Base-by-base conservation (phyloP, 2,797 vertebrate genomes). In the Sciurus vulgaris region DNA sequence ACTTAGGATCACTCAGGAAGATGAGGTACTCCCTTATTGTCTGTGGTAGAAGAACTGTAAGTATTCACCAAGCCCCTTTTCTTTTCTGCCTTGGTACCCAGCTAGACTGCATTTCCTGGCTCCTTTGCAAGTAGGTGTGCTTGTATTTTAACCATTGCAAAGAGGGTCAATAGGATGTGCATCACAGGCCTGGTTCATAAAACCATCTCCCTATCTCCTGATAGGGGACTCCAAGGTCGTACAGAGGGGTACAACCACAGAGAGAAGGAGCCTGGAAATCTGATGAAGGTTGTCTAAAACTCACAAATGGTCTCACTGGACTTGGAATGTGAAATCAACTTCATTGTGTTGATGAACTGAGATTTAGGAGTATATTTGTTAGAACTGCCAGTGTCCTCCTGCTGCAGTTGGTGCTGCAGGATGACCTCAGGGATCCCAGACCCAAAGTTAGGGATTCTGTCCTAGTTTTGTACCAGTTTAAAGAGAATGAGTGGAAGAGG, bases 361-460 rank as follows among this genome's bases (percentile, higher is more conserved):
- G 61, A 83, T 72, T 90, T 70, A 33, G 24, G 20, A 91, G 38
- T 38, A 38, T 33, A 38, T 78, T 9, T 94, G 26, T 89, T 78
- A 73, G 65, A 85, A 33, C 15, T 61, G 38, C 49, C 7, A 61
- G 14, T 78, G n/a, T 86, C 70, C 86, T 94, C 54, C 81, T 65
- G 20, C 78, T 89, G 20, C 18, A 79, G 0, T 47, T 78, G 33
- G 30, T 76, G 18, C 65, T 89, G 1, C 24, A 86, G 20, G 63
- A 47, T 38, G 30, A 20, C 1, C 24, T 96, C 41, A 22, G 35
- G 28, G 77, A 92, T 73, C 1, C 0, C 33, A 56, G 47, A 93
- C 20, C 20, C 89, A 12, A 93, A 91, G 33, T 95, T 79, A 63
- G 44, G 30, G 44, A 47, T 54, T 94, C 91, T 77, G 28, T 95